Percentiles rank a stretch among this genome's conserved stretches.
These are phyloP conservation scores for Trichechus manatus DNA, from an alignment of 2,113 vertebrate species.

Conservation along the genomic window DNA sequence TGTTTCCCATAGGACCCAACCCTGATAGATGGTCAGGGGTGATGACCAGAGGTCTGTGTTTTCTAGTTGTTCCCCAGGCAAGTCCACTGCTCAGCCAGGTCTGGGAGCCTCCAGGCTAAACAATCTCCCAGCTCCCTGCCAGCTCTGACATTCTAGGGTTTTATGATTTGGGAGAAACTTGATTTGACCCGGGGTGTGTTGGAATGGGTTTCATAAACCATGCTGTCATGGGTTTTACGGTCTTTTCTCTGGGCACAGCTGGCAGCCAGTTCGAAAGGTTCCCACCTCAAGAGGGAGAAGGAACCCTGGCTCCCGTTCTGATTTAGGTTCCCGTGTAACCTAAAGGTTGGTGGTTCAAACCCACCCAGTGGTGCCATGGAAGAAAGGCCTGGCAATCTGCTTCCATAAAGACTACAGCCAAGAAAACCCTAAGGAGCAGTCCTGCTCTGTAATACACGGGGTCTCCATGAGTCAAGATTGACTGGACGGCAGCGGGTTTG, in stretches of 20 bases:
- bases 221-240: rapidly evolving
- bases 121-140: background rate
- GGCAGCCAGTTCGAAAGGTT: background rate
- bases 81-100: background rate
- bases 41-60: background rate
- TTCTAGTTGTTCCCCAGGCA: background rate
- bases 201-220: background rate
- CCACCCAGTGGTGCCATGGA: no score
- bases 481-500: no score
- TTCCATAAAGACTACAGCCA: no score
- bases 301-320: background rate
- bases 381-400: no score
- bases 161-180: background rate
- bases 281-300: background rate
- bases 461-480: no score
- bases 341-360: no score
- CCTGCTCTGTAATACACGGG: no score
- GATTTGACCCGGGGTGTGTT: background rate
- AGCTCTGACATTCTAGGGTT: background rate
- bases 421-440: no score
- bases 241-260: background rate
- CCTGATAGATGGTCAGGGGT: no score
- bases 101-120: background rate
- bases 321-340: background rate
- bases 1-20: background rate